Evolutionary conservation across 2,888 invertebrate genomes (phyloP), one percentile per base, ranked within the genome.

Genomic region (Agrochola lychnidis): DNA sequence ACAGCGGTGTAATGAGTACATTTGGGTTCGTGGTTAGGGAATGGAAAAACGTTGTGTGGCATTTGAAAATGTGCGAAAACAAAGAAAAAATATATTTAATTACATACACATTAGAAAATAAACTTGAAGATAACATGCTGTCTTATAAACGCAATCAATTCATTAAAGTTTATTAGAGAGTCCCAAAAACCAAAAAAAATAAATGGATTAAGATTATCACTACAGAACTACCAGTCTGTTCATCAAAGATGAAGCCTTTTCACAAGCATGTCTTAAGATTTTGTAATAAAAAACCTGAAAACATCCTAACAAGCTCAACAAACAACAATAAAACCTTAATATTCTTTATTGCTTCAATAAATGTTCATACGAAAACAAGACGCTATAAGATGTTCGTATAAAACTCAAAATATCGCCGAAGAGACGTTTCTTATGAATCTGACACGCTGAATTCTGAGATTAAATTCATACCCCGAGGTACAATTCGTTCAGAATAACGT

Each of bases 381-480:
- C 81, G 80, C 81, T 87, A 86, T 66, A 90, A 90, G 89, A 90
- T 81, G 90, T 89, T 89, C 89, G 87, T 90, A 90, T 91, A 89
- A 87, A 87, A 86, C 84, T 88, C 82, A 87, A 86, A 88, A 88
- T 88, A 87, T 88, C 77, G 83, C 89, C 89, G 87, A 92, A 93
- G 92, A 93, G 93, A 94, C 92, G 91, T 90, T 94, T 94, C 94
- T 95, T 95, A 94, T 93, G 93, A 94, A 93, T 92, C 93, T 94
- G 95, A 94, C 94, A 94, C 92, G 92, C 93, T 92, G 92, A 93
- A 95, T 94, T 92, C 94, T 91, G 92, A 96, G 96, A 96, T 96
- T 96, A 96, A 96, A 96, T 95, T 95, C 95, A 95, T 95, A 93
- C 95, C 96, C 96, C 89, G 94, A 94, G 96, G 96, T 94, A 93